Percentiles rank a stretch among this genome's conserved stretches.
Conservation (phyloP, 2,113 vertebrate genomes). For the Atlantisia rogersi region DNA sequence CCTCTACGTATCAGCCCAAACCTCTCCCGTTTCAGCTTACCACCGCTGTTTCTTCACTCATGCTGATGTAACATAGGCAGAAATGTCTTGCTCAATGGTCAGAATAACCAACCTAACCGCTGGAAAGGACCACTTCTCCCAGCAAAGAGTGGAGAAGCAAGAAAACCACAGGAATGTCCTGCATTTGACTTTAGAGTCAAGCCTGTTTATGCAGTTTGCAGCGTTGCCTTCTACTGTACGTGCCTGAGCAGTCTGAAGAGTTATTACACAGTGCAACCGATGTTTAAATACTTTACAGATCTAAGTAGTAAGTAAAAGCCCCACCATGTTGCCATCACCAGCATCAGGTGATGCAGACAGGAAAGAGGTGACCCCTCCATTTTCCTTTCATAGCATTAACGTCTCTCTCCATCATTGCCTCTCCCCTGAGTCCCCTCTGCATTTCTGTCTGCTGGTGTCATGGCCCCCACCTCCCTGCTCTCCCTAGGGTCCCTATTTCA, state of each 20-base stretch:
- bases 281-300: conserved; percentile 12
- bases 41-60: not conserved
- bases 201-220: not conserved
- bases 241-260: not conserved
- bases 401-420: not conserved
- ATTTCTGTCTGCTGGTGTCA: not conserved
- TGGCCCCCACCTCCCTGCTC: not conserved
- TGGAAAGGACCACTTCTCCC: not conserved
- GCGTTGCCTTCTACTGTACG: not conserved
- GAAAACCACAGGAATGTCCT: not conserved
- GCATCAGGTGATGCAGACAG: not conserved
- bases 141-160: not conserved
- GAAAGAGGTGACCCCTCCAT: not conserved
- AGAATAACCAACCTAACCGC: not conserved
- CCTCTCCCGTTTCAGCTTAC: too few relatives aligned
- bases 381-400: not conserved
- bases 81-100: not conserved
- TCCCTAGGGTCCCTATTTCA: not conserved
- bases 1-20: not conserved
- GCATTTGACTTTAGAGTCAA: not conserved
- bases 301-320: conserved; percentile 13
- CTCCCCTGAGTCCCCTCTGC: not conserved
- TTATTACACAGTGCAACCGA: not conserved
- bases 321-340: not conserved
- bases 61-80: not conserved